These are phyloP conservation scores for Tiaroga cobitis DNA, from an alignment of 2,797 vertebrate species.

Conservation along the genomic window DNA sequence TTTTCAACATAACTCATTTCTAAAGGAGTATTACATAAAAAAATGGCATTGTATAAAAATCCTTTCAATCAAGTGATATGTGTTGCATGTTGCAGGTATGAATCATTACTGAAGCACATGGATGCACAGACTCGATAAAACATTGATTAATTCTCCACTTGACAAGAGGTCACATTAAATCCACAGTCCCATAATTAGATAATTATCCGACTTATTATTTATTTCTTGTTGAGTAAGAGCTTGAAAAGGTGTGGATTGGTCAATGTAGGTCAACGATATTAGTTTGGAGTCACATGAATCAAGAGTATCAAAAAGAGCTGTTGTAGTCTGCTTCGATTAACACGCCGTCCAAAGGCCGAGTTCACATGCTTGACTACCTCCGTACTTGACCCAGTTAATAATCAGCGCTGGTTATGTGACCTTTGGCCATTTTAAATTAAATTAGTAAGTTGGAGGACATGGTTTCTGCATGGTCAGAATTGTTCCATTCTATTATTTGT, in stretches of 20 bases:
- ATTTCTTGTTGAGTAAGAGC: constrained; percentile 56
- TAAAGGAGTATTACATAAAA: neutral
- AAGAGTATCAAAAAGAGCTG: constrained; percentile 51
- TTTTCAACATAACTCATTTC: neutral
- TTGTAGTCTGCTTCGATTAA: constrained; percentile 56
- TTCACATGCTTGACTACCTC: constrained; percentile 38
- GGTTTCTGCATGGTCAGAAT: constrained; percentile 29
- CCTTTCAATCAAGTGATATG: neutral
- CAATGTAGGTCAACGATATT: constrained; percentile 49
- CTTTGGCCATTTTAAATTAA: constrained; percentile 6
- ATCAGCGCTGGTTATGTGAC: constrained; percentile 48
- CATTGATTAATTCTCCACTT: constrained; percentile 50
- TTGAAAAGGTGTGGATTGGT: constrained; percentile 53
- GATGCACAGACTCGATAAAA: constrained; percentile 16
- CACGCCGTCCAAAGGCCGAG: too few species aligned
- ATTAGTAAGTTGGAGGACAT: neutral
- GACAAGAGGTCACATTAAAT: constrained; percentile 51
- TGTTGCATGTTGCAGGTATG: neutral
- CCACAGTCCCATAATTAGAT: constrained; percentile 25
- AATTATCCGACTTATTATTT: constrained; percentile 35
- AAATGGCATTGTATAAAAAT: neutral
- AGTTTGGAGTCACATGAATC: constrained; percentile 55
- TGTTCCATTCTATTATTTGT: neutral
- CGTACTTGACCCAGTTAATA: constrained; percentile 53
- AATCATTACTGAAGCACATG: neutral